These are phyloP conservation scores for Theropithecus gelada DNA, from an alignment of 2,113 vertebrate species.

Conservation along the genomic window DNA sequence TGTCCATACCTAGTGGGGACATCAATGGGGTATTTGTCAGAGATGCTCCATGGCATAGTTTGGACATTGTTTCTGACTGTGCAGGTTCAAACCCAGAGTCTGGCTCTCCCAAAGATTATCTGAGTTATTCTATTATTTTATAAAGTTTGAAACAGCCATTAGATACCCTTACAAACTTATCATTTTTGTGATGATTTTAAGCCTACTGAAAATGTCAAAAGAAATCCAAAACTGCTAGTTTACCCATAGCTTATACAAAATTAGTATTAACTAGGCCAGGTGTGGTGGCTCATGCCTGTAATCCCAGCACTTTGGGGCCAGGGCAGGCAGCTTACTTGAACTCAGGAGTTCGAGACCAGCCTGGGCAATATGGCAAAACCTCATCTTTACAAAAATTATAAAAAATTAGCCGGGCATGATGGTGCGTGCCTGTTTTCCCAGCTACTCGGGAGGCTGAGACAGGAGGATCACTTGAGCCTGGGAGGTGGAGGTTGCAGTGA, in stretches of 20 bases:
- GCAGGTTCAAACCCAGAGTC: not conserved
- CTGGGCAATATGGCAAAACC: too few species aligned
- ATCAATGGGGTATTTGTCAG: not conserved
- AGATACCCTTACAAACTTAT: not conserved
- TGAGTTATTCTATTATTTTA: slow-evolving; percentile 3
- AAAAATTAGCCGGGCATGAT: too few species aligned
- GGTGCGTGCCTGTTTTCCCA: too few species aligned
- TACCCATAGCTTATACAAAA: not conserved
- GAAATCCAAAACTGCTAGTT: not conserved
- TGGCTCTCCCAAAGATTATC: not conserved
- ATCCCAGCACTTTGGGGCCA: too few species aligned
- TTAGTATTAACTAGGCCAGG: not conserved
- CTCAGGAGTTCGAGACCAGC: too few species aligned
- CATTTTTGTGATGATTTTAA: slow-evolving; percentile 9
- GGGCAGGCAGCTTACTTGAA: too few species aligned
- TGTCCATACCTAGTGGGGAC: too few species aligned
- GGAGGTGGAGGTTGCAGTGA: too few species aligned
- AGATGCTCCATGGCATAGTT: not conserved
- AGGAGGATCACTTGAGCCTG: too few species aligned
- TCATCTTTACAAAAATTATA: too few species aligned
- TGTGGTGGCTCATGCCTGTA: too few species aligned
- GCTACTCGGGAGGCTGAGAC: too few species aligned
- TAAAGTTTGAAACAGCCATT: not conserved
- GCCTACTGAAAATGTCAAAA: not conserved
- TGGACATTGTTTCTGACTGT: not conserved